Evolutionary conservation across 2,797 vertebrate genomes (phyloP).

Genomic region (Myotis vivesi): DNA sequence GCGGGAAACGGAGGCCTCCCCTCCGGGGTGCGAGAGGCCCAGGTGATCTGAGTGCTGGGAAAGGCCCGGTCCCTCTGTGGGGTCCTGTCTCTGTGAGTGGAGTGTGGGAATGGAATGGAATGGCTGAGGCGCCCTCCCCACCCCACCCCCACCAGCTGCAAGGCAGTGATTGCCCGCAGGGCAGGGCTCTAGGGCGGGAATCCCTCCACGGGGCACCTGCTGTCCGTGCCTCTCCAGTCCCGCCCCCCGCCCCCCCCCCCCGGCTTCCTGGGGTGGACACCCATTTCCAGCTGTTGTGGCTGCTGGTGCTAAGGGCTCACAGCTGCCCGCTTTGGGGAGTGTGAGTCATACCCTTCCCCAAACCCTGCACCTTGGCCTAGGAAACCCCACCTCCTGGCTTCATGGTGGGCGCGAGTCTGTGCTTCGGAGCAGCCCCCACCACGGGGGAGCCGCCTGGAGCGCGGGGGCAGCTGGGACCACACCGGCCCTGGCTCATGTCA

Average conservation of each 20-base stretch:
- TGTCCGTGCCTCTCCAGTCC: not conserved
- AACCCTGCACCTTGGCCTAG: not conserved
- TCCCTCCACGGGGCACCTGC: accelerated
- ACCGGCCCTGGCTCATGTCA: not conserved
- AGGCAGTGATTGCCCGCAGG: not conserved
- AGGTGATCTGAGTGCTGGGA: not conserved
- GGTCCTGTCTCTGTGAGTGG: not conserved
- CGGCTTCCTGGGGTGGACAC: too few species aligned
- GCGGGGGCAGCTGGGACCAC: not conserved
- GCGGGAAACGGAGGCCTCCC: not conserved
- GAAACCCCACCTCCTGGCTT: not conserved
- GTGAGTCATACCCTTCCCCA: not conserved
- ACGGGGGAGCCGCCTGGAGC: not conserved
- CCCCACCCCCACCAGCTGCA: not conserved
- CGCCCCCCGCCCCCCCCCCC: too few species aligned
- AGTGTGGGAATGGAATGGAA: not conserved
- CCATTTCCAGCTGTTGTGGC: not conserved
- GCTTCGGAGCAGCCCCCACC: not conserved
- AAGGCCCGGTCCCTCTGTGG: not conserved
- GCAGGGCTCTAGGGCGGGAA: not conserved
- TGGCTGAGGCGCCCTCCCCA: not conserved
- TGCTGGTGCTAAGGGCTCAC: not conserved
- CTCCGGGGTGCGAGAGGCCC: not conserved
- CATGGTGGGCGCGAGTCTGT: not conserved
- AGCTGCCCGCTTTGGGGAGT: not conserved